Evolutionary conservation across 2,888 invertebrate genomes (phyloP).

Genomic region (Macaria notata): DNA sequence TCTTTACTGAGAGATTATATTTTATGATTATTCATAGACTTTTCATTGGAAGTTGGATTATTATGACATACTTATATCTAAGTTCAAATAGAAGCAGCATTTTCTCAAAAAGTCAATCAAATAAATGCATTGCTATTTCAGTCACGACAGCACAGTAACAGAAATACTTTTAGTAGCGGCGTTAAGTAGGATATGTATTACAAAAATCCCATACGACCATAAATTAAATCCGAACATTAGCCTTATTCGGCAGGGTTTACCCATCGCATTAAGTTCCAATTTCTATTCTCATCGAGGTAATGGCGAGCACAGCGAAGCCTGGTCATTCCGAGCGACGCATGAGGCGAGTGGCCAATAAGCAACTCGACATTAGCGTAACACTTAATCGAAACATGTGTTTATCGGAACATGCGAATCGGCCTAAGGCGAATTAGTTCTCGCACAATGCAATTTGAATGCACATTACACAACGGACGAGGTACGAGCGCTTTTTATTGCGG

Average conservation of each 20-base stretch:
- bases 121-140: conserved; percentile 1
- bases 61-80: too few species aligned
- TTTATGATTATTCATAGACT: conserved; percentile 3
- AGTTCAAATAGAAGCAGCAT: too few species aligned
- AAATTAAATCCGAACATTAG: conserved; percentile 27
- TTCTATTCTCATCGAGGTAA: conserved; percentile 33
- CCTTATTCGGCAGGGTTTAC: conserved; percentile 28
- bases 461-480: conserved; percentile 82
- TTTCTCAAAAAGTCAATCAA: not conserved
- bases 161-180: conserved; percentile 3
- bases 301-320: conserved; percentile 32
- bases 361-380: conserved; percentile 62
- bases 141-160: not conserved
- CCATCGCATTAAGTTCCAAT: conserved; percentile 32
- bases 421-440: conserved; percentile 82
- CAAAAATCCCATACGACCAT: conserved; percentile 17
- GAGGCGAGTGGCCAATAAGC: conserved; percentile 53
- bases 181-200: conserved; percentile 13
- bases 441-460: conserved; percentile 83
- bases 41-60: not conserved
- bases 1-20: conserved; percentile 48
- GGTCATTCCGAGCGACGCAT: conserved; percentile 44
- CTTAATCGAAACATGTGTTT: conserved; percentile 80
- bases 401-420: conserved; percentile 80
- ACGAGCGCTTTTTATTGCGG: conserved; percentile 81